Percentiles rank a stretch among this genome's conserved stretches.
Conservation (phyloP, 2,888 invertebrate species). For the Sphecodes monilicornis region DNA sequence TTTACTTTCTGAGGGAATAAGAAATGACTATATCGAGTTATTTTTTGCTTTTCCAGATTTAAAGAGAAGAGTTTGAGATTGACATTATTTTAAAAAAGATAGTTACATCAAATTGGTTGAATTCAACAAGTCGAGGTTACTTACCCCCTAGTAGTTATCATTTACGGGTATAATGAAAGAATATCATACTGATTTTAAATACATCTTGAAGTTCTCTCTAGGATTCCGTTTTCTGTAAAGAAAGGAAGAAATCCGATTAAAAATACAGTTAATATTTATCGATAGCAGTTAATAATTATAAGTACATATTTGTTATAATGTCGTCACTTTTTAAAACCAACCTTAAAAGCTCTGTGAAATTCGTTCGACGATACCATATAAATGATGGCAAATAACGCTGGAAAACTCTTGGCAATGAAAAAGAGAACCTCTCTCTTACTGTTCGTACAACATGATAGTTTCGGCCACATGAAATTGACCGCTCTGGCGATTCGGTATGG, state of each 20-base stretch:
- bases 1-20: too few species aligned
- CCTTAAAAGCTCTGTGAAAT: constrained; percentile 57
- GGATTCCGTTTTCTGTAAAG: neutral
- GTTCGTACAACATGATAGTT: constrained; percentile 68
- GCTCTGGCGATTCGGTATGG: constrained; percentile 75
- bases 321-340: constrained; percentile 14
- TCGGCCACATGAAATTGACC: constrained; percentile 68
- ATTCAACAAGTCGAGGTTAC: neutral
- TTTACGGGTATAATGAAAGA: neutral
- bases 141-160: neutral
- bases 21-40: too few species aligned
- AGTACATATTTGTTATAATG: neutral
- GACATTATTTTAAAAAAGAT: too few species aligned
- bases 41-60: too few species aligned
- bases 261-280: neutral
- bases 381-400: constrained; percentile 69
- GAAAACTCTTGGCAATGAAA: constrained; percentile 72
- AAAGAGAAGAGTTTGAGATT: too few species aligned
- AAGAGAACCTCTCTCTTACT: constrained; percentile 68
- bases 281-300: neutral
- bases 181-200: neutral
- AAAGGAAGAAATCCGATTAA: neutral
- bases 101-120: neutral
- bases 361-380: constrained; percentile 65
- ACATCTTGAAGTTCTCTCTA: neutral